These are phyloP conservation scores for Drosophila tanythrix DNA, from an alignment of 2,888 invertebrate species.

Conservation along the genomic window DNA sequence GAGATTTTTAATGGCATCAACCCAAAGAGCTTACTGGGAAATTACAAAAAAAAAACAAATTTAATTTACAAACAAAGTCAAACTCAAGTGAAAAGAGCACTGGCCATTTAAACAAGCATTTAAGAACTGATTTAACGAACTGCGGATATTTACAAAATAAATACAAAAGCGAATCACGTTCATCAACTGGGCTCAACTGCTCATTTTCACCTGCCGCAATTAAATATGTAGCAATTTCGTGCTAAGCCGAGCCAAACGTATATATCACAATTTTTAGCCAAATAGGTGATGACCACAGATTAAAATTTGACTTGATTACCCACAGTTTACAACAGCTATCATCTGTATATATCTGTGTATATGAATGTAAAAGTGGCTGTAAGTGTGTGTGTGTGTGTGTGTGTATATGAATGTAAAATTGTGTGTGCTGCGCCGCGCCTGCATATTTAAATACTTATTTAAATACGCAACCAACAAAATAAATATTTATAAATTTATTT, in stretches of 20 bases:
- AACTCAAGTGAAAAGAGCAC: background rate
- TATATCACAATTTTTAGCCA: constrained; percentile 2
- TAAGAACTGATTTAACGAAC: background rate
- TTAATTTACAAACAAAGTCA: background rate
- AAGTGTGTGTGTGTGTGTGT: background rate
- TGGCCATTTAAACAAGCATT: background rate
- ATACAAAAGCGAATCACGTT: background rate
- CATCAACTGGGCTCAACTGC: background rate
- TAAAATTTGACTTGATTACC: background rate
- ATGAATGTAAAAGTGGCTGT: background rate
- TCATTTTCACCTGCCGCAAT: background rate
- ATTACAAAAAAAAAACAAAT: too few species aligned
- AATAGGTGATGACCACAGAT: constrained; percentile 8
- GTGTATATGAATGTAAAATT: background rate
- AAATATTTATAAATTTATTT: constrained; percentile 15
- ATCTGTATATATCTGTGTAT: background rate
- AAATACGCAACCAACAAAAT: constrained; percentile 1
- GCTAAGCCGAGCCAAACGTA: background rate
- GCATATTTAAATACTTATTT: constrained; percentile 13
- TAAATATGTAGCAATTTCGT: background rate
- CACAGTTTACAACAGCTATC: background rate
- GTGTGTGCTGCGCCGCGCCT: too few species aligned
- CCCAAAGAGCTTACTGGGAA: background rate
- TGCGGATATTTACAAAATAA: background rate
- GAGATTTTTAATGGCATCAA: background rate